A percentile compares a stretch with the other conserved stretches of the same genome.
Evolutionary conservation across 2,888 invertebrate genomes (phyloP).

Genomic region (Podabrus alpinus): DNA sequence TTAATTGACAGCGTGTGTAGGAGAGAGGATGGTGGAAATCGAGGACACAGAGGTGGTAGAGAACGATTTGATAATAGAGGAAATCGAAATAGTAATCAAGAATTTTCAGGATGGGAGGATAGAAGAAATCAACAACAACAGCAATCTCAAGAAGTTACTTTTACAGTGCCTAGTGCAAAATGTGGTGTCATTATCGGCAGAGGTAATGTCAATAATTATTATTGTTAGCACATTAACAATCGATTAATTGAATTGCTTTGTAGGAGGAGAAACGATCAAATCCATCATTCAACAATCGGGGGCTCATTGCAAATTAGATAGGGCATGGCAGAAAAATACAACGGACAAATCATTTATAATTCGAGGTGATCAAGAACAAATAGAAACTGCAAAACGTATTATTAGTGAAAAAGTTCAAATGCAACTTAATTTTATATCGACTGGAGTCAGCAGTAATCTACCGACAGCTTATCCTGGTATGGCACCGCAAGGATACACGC

Average conservation of each 20-base stretch:
- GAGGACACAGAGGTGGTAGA: conserved; percentile 55
- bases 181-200: conserved; percentile 96
- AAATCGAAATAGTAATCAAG: conserved; percentile 44
- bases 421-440: conserved; percentile 53
- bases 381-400: conserved; percentile 93
- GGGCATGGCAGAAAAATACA: conserved; percentile 73
- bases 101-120: conserved; percentile 55
- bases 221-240: not conserved
- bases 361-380: conserved; percentile 89
- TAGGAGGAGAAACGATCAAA: conserved; percentile 95
- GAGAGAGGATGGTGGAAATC: conserved; percentile 69
- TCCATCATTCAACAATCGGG: conserved; percentile 95
- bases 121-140: conserved; percentile 65
- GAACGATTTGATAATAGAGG: conserved; percentile 44
- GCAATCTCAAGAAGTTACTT: conserved; percentile 70
- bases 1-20: conserved; percentile 84
- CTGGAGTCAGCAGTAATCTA: conserved; percentile 46
- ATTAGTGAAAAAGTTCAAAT: conserved; percentile 94
- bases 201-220: conserved; percentile 60
- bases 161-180: conserved; percentile 91
- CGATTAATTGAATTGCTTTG: not conserved
- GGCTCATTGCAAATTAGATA: conserved; percentile 95
- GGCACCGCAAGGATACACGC: conserved; percentile 55
- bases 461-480: conserved; percentile 56
- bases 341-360: conserved; percentile 93